Evolutionary conservation across 1,140 invertebrate genomes (phyloP), one percentile per base, ranked within the genome.

Genomic region (Drosophila nigrodunni): DNA sequence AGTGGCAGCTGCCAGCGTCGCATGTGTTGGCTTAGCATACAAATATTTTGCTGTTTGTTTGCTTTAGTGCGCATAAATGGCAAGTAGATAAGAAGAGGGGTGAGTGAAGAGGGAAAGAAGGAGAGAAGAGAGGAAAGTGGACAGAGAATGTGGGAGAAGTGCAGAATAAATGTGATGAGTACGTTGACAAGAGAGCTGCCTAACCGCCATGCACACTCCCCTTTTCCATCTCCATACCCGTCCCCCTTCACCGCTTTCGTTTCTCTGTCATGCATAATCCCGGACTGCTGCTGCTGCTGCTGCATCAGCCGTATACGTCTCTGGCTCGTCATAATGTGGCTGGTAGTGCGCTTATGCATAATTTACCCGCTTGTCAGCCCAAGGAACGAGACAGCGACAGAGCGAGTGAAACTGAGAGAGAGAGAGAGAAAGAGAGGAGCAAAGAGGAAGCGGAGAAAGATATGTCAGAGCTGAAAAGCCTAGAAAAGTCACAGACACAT

Each of bases 11-110:
- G 69, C 37, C 37, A 37, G 65, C 64, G 82, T 86, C 78, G 85
- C 85, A 89, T 88, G 80, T 88, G 85, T 89, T 89, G 85, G 86
- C 85, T 88, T 89, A 85, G 85, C 80, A 89, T 89, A 88, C 85
- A 88, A 88, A 88, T 88, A 88, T 88, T 88, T 88, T 89, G 85
- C 80, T 88, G 85, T 88, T 88, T 88, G 85, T 88, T 89, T 89
- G 85, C 85, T 71, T 88, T 89, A 77, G 77, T 89, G 78, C 78
- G 83, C 83, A 88, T 83, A 82, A 83, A 88, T 79, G 82, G 67
- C 65, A 70, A 43, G 30, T 8, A 35, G 35, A 13, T 15, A 44
- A 4, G 7, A 34, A 49, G 43, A 47, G 39, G 62, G 57, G 13
- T 43, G 41, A 9, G 35, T 52, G 44, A 58, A 43, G 41, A 61